Evolutionary conservation across 2,888 invertebrate species (phyloP), one percentile per base, ranked within the genome.

Genomic region (Ornithoptera priamus): DNA sequence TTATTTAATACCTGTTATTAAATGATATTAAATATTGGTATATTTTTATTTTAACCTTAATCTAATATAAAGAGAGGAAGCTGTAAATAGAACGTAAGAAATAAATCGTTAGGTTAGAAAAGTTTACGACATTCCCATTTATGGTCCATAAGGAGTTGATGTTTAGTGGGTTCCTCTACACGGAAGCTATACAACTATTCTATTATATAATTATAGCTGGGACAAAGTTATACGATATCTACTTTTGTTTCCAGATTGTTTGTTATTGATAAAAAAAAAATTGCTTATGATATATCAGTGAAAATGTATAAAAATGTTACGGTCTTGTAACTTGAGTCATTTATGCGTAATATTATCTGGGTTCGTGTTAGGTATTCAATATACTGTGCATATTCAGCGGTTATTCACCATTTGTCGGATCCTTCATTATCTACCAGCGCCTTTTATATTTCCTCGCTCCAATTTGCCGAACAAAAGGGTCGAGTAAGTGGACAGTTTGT

Each of bases 401-500:
- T 61, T 24, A 24, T 46, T 42, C 61, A 60, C 53, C 56, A 65
- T 61, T 69, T 69, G 60, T 53, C 53, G 57, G 53, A 6, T n/a
- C 42, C 53, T 62, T 63, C 39, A 62, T 65, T 68, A 62, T 46
- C 58, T 42, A 57, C 30, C 20, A 17, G 46, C 24, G 42, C 65
- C 65, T 65, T 69, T 65, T 62, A 65, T 65, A 60, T 69, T 69
- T 57, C 68, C 36, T 53, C 39, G 59, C 56, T 57, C 24, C 69
- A 65, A 69, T 65, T 65, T 69, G 22, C 62, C 42, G 62, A 69
- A 62, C 62, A 65, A 69, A 69, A 61, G 69, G 65, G 69, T 56
- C 68, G 64, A 60, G 36, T 68, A 68, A 68, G 64, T 68, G 65
- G 69, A 65, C 65, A 69, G 69, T 65, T 69, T 62, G 69, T 65